These are phyloP conservation scores for Parotocinclus haroldoi DNA, from an alignment of 2,797 vertebrate species.

Conservation along the genomic window DNA sequence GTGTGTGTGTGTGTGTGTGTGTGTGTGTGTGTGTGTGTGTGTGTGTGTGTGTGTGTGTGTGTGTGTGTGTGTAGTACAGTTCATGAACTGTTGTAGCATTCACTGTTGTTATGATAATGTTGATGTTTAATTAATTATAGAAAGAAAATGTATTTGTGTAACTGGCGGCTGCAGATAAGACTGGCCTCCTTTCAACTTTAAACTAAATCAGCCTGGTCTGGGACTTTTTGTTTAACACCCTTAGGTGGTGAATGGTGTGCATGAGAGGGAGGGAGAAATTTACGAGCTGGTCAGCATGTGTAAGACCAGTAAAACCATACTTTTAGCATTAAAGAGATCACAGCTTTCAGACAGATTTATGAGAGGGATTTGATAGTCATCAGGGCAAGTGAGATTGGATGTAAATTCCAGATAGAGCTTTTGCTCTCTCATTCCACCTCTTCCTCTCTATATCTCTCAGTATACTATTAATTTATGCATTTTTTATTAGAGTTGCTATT, in stretches of 20 bases:
- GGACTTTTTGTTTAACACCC: not conserved
- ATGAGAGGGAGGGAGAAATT: not conserved
- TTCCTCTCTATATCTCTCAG: slow-evolving; percentile 8
- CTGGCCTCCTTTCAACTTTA: too few relatives aligned
- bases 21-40: too few relatives aligned
- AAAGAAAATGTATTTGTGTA: too few relatives aligned
- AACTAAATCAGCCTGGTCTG: not conserved
- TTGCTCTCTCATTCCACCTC: slow-evolving; percentile 13
- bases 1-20: too few relatives aligned
- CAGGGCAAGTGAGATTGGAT: not conserved
- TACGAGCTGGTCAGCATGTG: slow-evolving; percentile 4
- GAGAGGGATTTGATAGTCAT: not conserved
- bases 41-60: too few relatives aligned
- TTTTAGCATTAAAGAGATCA: slow-evolving; percentile 10
- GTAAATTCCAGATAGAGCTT: not conserved
- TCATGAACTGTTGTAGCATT: too few relatives aligned
- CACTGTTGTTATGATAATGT: too few relatives aligned
- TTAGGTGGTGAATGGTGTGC: slow-evolving; percentile 5
- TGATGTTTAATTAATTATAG: too few relatives aligned
- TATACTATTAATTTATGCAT: not conserved
- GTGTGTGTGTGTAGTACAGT: too few relatives aligned
- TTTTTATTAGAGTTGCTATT: too few relatives aligned
- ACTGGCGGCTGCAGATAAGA: too few relatives aligned
- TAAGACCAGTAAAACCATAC: slow-evolving; percentile 13
- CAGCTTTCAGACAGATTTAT: slow-evolving; percentile 18